Conservation (phyloP, 2,888 invertebrate genomes). For the Sphinx pinastri region DNA sequence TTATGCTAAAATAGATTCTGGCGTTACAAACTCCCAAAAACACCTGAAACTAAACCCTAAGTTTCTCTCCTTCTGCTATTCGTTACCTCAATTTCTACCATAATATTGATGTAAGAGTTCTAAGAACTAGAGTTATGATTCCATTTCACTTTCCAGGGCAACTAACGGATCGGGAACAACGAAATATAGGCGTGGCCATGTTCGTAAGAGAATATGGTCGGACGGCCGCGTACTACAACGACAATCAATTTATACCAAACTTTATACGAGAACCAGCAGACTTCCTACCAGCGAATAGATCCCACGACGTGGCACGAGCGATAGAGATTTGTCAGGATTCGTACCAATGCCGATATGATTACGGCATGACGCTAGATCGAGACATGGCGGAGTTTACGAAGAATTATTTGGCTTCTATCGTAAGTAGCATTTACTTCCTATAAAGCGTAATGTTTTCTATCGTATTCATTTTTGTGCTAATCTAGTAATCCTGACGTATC, state of each 20-base stretch:
- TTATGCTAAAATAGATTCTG: too few species aligned
- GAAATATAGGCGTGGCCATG: conserved; percentile 88
- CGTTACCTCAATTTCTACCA: not conserved
- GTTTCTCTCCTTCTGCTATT: too few species aligned
- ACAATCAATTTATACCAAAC: conserved; percentile 90
- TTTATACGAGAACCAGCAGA: conserved; percentile 87
- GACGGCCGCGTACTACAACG: conserved; percentile 92
- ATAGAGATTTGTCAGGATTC: conserved; percentile 90
- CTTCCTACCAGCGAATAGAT: conserved; percentile 89
- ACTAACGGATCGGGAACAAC: conserved; percentile 90
- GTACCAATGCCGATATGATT: conserved; percentile 95
- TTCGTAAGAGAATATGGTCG: conserved; percentile 92
- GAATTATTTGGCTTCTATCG: conserved; percentile 88
- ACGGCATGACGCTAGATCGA: conserved; percentile 91
- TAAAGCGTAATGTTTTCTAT: too few species aligned
- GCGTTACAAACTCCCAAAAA: too few species aligned
- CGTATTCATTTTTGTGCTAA: not conserved
- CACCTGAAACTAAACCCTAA: too few species aligned
- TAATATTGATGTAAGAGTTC: not conserved
- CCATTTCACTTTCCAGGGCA: conserved; percentile 84
- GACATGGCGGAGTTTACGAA: conserved; percentile 94
- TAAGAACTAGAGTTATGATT: too few species aligned
- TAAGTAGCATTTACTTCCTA: conserved; percentile 46
- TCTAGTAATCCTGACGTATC: not conserved
- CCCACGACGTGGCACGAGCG: conserved; percentile 86